Evolutionary conservation across 2,888 invertebrate genomes (phyloP).

Genomic region (Phasia obesa): DNA sequence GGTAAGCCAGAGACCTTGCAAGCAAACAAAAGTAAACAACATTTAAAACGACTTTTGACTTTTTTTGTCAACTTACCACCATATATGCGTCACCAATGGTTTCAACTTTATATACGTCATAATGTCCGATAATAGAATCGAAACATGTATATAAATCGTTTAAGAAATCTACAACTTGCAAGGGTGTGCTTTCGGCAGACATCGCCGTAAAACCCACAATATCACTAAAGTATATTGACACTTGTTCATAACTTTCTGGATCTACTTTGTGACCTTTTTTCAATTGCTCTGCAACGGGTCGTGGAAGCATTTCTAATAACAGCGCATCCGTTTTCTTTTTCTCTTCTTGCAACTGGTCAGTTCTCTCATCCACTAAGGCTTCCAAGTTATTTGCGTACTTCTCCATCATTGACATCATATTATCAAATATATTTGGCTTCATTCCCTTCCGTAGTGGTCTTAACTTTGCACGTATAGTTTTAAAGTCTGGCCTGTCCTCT

Average conservation of each 20-base stretch:
- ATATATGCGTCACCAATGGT: slow-evolving; percentile 96
- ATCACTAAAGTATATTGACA: slow-evolving; percentile 96
- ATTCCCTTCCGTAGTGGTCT: slow-evolving; percentile 93
- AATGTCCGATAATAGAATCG: slow-evolving; percentile 95
- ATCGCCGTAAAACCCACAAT: slow-evolving; percentile 96
- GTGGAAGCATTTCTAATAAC: slow-evolving; percentile 93
- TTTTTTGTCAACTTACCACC: slow-evolving; percentile 85
- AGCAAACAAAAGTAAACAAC: not conserved
- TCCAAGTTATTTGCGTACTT: slow-evolving; percentile 98
- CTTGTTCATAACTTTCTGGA: slow-evolving; percentile 93
- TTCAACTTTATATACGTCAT: slow-evolving; percentile 96
- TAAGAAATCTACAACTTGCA: slow-evolving; percentile 95
- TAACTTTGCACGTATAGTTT: slow-evolving; percentile 89
- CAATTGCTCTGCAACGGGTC: slow-evolving; percentile 95
- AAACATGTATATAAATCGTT: slow-evolving; percentile 97
- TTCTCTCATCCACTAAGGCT: slow-evolving; percentile 95
- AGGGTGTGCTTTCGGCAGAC: slow-evolving; percentile 95
- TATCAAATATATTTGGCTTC: slow-evolving; percentile 98
- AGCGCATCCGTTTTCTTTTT: slow-evolving; percentile 97
- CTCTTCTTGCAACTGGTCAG: slow-evolving; percentile 96
- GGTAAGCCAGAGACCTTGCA: slow-evolving; percentile 92
- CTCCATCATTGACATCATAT: slow-evolving; percentile 99
- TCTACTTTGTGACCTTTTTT: slow-evolving; percentile 94
- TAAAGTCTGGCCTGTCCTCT: slow-evolving; percentile 92
- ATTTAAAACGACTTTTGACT: not conserved